These are phyloP conservation scores for Anniella stebbinsi DNA, from an alignment of 2,797 vertebrate species.

Conservation along the genomic window DNA sequence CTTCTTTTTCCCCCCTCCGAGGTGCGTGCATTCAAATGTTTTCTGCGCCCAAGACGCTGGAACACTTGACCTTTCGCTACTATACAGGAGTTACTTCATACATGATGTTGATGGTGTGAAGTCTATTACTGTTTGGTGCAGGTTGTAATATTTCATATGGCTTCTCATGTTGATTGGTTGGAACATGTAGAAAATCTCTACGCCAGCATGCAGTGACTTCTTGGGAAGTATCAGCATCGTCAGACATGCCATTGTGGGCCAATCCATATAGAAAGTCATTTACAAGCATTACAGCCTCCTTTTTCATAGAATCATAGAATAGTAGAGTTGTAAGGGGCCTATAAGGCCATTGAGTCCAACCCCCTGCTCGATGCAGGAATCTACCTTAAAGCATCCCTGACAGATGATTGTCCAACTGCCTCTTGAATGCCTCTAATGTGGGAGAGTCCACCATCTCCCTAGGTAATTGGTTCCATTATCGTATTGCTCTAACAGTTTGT, in stretches of 20 bases:
- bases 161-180: background rate
- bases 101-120: background rate
- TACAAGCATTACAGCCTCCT: background rate
- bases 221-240: background rate
- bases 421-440: too few species aligned
- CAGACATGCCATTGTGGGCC: background rate
- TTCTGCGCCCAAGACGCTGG: slow-evolving; percentile 40
- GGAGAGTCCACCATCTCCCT: too few species aligned
- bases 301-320: too few species aligned
- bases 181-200: background rate
- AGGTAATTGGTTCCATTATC: too few species aligned
- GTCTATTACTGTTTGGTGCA: background rate
- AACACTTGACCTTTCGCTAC: slow-evolving; percentile 20
- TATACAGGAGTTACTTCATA: background rate
- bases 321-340: too few species aligned
- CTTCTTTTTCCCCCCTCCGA: background rate
- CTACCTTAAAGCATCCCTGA: too few species aligned
- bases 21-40: slow-evolving; percentile 26
- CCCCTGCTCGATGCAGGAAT: too few species aligned
- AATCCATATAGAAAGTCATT: background rate
- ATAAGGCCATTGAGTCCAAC: too few species aligned
- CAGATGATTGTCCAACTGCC: too few species aligned
- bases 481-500: too few species aligned
- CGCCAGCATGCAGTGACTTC: background rate
- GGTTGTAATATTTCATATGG: background rate